Conservation (phyloP, 2,888 invertebrate genomes). For the Erebia palarica region DNA sequence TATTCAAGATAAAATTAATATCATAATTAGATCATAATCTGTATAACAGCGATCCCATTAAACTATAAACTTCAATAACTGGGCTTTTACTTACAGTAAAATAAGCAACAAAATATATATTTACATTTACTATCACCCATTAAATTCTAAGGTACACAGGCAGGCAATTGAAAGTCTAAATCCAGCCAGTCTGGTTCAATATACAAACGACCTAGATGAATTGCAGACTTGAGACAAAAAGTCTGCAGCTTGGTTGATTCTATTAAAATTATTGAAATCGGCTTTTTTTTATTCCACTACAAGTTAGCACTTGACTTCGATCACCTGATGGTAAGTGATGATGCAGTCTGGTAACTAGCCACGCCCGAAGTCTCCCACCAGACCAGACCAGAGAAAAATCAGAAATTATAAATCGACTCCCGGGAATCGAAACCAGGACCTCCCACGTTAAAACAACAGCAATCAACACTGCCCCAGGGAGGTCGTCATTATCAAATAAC, state of each 20-base stretch:
- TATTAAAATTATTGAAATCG: too few relatives aligned
- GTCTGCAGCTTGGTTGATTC: neutral
- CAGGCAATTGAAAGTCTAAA: conserved; percentile 48
- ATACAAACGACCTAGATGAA: conserved; percentile 26
- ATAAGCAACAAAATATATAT: conserved; percentile 35
- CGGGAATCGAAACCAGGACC: too few relatives aligned
- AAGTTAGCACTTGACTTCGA: too few relatives aligned
- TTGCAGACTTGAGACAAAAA: conserved; percentile 7
- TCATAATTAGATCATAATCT: conserved; percentile 8
- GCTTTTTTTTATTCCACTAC: too few relatives aligned
- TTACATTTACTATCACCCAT: conserved; percentile 38
- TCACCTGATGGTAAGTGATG: too few relatives aligned
- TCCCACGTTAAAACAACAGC: too few relatives aligned
- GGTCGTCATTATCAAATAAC: too few relatives aligned
- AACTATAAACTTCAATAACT: conserved; percentile 18
- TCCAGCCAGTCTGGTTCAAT: conserved; percentile 43
- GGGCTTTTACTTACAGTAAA: conserved; percentile 30
- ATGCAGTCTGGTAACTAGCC: too few relatives aligned
- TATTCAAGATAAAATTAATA: neutral
- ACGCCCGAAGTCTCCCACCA: too few relatives aligned
- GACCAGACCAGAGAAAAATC: too few relatives aligned
- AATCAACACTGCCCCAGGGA: too few relatives aligned
- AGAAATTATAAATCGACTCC: too few relatives aligned
- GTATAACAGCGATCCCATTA: neutral
- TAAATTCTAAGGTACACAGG: conserved; percentile 39